Evolutionary conservation across 2,888 invertebrate species (phyloP).

Genomic region (Drosophila anomalata): DNA sequence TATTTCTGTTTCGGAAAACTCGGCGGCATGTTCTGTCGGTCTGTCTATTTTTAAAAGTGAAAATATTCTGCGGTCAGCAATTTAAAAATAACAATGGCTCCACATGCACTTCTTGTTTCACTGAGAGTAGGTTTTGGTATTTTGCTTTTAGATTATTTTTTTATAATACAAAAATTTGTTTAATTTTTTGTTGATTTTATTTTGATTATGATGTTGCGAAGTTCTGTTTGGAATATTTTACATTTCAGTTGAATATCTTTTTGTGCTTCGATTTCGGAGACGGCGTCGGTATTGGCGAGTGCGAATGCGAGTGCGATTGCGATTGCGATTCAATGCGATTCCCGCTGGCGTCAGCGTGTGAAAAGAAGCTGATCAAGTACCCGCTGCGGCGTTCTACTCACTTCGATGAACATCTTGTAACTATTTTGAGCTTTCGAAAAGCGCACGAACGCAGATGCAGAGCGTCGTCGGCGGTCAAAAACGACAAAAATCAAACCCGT

Average conservation of each 20-base stretch:
- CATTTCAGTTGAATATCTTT: background rate
- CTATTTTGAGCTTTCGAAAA: conserved; percentile 81
- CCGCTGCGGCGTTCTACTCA: conserved; percentile 82
- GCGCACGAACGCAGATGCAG: conserved; percentile 81
- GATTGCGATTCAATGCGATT: background rate
- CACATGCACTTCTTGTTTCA: conserved; percentile 42
- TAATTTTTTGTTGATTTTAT: background rate
- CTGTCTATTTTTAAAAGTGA: conserved; percentile 68
- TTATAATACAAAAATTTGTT: background rate
- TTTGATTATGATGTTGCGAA: background rate
- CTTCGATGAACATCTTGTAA: conserved; percentile 83
- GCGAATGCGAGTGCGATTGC: background rate
- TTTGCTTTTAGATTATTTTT: background rate
- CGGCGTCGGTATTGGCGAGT: background rate
- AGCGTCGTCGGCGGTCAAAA: conserved; percentile 58
- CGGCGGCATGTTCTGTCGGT: conserved; percentile 41
- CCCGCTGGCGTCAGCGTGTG: conserved; percentile 1
- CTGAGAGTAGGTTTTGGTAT: conserved; percentile 10
- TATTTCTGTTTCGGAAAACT: conserved; percentile 59
- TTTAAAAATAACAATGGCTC: conserved; percentile 71
- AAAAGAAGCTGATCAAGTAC: conserved; percentile 31
- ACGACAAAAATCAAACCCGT: conserved; percentile 62
- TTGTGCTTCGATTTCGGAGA: background rate
- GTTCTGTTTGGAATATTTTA: background rate
- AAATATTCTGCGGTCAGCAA: conserved; percentile 71